Base-by-base conservation (phyloP, 2,113 vertebrate species). In the Gallinago jamesoni region DNA sequence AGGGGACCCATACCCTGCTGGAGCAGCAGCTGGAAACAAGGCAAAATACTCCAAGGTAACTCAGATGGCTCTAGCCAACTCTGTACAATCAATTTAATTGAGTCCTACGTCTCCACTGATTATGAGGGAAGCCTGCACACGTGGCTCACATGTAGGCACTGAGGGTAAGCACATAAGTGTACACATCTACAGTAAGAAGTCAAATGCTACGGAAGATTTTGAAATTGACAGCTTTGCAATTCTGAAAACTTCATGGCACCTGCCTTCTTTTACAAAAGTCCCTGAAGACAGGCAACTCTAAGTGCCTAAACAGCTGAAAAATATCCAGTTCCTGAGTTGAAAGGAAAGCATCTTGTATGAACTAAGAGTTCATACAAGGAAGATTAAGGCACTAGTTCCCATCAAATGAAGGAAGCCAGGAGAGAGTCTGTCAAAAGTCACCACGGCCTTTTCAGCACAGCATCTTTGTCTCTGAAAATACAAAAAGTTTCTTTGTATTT, bases 151-250 rank as follows among this genome's bases (percentile, higher is more conserved):
- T 33, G 35, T 27, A 63, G 48, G 15, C 31, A 28, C 57, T 11
- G 8, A 63, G 72, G 59, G 9, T 17, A 52, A 64, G 22, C 16
- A 6, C 1, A 0, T 16, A 47, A 4, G 0, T 28, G 31, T 33
- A 21, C 1, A 0, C 50, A 7, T 53, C 66, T 70, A 16, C 27
- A 70, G 4, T 27, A 56, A 74, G 22, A 81, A 48, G 14, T 52
- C 23, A 84, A 57, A 67, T 39, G 33, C 30, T 67, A 1, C 6
- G 84, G 64, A 48, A 74, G 55, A 21, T 11, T 81, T 87, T 52
- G 5, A 82, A 66, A 48, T 6, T 39, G 60, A 8, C 5, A 75
- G 0, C 30, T 28, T 8, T 78, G 30, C 35, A 70, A 2, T 63
- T 79, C 63, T 68, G 53, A 67, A 76, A 73, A 37, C 16, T 68